A percentile compares a stretch with the other conserved stretches of the same genome.
Conservation (phyloP, 2,888 invertebrate genomes). For the Caenorhabditis sulstoni region DNA sequence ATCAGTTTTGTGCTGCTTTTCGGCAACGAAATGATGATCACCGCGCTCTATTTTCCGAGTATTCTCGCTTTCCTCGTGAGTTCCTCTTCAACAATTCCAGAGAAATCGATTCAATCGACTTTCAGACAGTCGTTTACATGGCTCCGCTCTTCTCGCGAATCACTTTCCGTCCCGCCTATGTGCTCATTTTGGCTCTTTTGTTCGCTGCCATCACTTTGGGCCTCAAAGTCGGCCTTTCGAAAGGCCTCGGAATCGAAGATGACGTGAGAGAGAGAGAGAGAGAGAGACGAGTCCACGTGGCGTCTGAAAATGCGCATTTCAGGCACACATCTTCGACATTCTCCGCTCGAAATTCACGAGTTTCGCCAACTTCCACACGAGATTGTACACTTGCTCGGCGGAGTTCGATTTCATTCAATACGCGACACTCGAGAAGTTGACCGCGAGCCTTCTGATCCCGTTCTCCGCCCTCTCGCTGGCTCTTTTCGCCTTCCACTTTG, state of each 20-base stretch:
- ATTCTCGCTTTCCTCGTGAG: slow-evolving; percentile 80
- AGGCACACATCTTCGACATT: slow-evolving; percentile 87
- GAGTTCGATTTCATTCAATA: slow-evolving; percentile 87
- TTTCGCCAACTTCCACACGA: slow-evolving; percentile 87
- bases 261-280: slow-evolving; percentile 78
- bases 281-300: no score
- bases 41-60: slow-evolving; percentile 83
- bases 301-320: slow-evolving; percentile 8
- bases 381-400: slow-evolving; percentile 87
- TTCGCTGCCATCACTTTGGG: slow-evolving; percentile 80
- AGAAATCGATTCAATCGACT: background rate
- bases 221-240: slow-evolving; percentile 81
- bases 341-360: slow-evolving; percentile 86
- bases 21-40: slow-evolving; percentile 84
- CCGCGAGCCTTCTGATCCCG: slow-evolving; percentile 84
- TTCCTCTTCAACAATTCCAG: background rate
- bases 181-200: slow-evolving; percentile 76
- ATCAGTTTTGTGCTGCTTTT: slow-evolving; percentile 83
- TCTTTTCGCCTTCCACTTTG: slow-evolving; percentile 42
- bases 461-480: slow-evolving; percentile 82
- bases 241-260: slow-evolving; percentile 81
- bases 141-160: slow-evolving; percentile 34
- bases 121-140: slow-evolving; percentile 61
- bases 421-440: slow-evolving; percentile 83
- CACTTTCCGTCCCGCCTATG: slow-evolving; percentile 66